These are phyloP conservation scores for Phragmatobia fuliginosa DNA, from an alignment of 2,888 invertebrate genomes.

Conservation along the genomic window DNA sequence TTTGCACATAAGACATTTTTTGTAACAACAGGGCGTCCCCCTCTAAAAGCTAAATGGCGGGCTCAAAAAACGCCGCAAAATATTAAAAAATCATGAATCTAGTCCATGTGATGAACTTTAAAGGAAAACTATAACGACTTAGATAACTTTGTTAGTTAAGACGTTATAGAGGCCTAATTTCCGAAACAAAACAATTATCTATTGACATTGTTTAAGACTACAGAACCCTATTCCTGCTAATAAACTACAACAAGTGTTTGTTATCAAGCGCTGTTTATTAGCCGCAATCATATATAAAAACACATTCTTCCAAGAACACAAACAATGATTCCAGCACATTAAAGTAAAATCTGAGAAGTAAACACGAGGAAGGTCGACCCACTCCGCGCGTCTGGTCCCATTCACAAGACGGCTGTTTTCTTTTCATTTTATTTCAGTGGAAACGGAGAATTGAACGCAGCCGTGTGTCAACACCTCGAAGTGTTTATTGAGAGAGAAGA, in stretches of 20 bases:
- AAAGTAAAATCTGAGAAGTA: constrained; percentile 1
- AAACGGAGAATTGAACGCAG: constrained; percentile 5
- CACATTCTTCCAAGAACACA: neutral
- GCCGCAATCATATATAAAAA: neutral
- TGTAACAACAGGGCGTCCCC: no score
- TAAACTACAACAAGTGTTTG: neutral
- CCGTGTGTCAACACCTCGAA: constrained; percentile 1
- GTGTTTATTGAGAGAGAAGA: neutral
- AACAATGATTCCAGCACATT: neutral
- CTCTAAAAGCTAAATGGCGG: no score
- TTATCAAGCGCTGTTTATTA: neutral
- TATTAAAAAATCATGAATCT: no score
- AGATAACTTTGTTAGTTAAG: no score
- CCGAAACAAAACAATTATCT: no score
- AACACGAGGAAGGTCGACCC: constrained; percentile 20
- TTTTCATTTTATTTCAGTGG: constrained; percentile 24
- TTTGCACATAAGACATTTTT: no score
- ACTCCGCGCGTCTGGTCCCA: constrained; percentile 25
- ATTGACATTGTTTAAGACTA: no score
- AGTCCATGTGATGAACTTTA: no score
- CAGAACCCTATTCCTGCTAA: no score
- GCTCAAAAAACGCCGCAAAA: no score
- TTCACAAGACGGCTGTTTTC: constrained; percentile 31
- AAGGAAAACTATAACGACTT: no score
- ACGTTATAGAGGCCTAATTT: no score